Conservation (phyloP, 2,113 vertebrate species). For the Takifugu bimaculatus region DNA sequence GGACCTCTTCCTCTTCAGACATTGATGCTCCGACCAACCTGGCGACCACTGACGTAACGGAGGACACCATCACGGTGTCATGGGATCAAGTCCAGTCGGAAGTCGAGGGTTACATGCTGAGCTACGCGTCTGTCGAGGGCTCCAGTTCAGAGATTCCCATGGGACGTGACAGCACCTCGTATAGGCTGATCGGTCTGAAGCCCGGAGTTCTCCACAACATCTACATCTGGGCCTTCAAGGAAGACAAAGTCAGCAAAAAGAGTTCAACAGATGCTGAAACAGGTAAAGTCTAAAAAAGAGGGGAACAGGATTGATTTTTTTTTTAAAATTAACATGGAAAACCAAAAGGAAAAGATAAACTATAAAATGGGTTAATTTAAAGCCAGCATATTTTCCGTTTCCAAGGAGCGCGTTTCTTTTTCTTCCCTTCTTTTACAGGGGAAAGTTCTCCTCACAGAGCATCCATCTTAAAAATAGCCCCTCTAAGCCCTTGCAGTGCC, state of each 20-base stretch:
- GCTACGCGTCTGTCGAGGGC: constrained; percentile 74
- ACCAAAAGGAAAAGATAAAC: constrained; percentile 2
- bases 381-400: constrained; percentile 2
- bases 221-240: constrained; percentile 78
- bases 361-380: neutral
- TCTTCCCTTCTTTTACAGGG: constrained; percentile 6
- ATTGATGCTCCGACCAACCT: constrained; percentile 71
- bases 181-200: constrained; percentile 71
- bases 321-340: neutral
- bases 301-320: neutral
- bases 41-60: constrained; percentile 67
- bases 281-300: constrained; percentile 62
- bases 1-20: constrained; percentile 42
- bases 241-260: constrained; percentile 73
- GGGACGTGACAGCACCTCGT: constrained; percentile 64
- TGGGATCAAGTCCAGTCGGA: constrained; percentile 75
- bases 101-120: constrained; percentile 78
- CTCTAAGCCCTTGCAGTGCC: constrained; percentile 3
- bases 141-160: constrained; percentile 69
- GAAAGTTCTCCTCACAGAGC: constrained; percentile 3
- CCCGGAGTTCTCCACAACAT: constrained; percentile 78
- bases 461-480: constrained; percentile 1
- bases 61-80: constrained; percentile 70
- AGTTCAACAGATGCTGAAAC: constrained; percentile 70
- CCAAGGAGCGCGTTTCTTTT: neutral